Evolutionary conservation across 1,140 invertebrate genomes (phyloP).

Genomic region (Dendroctonus valens): DNA sequence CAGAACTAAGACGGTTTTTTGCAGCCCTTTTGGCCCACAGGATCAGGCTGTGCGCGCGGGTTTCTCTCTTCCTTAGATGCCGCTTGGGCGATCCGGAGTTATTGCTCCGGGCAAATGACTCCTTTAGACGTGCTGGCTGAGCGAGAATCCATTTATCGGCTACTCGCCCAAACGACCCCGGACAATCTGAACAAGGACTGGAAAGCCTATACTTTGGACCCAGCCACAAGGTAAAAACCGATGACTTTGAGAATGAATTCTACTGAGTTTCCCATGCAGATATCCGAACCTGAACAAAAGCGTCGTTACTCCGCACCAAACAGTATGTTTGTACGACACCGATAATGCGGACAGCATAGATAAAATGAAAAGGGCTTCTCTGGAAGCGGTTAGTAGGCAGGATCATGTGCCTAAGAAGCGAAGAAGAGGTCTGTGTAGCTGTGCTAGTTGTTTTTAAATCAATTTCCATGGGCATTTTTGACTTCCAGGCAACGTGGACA

Average conservation of each 20-base stretch:
- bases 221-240: slow-evolving; percentile 64
- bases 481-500: slow-evolving; percentile 57
- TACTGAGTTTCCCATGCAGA: slow-evolving; percentile 8
- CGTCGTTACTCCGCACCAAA: slow-evolving; percentile 60
- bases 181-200: slow-evolving; percentile 92
- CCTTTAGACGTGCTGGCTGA: slow-evolving; percentile 87
- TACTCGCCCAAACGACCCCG: slow-evolving; percentile 84
- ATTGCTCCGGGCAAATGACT: slow-evolving; percentile 67
- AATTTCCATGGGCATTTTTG: background rate
- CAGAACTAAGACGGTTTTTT: background rate
- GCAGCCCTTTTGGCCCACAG: slow-evolving; percentile 96
- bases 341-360: slow-evolving; percentile 58
- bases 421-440: slow-evolving; percentile 67
- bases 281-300: slow-evolving; percentile 64
- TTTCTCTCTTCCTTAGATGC: slow-evolving; percentile 95
- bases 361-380: slow-evolving; percentile 46
- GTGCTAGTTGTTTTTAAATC: too few species aligned
- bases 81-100: slow-evolving; percentile 90
- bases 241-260: too few species aligned
- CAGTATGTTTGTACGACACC: slow-evolving; percentile 58
- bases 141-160: slow-evolving; percentile 85
- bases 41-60: slow-evolving; percentile 94
- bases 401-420: slow-evolving; percentile 62
- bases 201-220: slow-evolving; percentile 85
- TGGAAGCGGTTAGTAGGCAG: slow-evolving; percentile 33